Base-by-base conservation (phyloP, 2,797 vertebrate species). In the Novumbra hubbsi region DNA sequence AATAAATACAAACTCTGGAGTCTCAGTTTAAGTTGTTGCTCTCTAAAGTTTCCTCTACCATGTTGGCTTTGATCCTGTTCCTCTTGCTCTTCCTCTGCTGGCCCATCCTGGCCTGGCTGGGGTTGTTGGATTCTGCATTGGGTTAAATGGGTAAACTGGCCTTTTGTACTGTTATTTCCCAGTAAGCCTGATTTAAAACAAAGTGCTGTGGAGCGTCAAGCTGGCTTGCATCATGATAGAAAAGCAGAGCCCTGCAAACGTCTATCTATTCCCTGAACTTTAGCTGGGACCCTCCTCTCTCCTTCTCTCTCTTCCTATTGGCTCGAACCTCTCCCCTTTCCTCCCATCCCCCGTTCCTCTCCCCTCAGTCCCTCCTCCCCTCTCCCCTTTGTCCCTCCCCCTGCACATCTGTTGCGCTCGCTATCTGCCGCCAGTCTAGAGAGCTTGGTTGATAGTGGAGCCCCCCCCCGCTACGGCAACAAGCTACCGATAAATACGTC, bases 381-480 rank as follows among this genome's bases (percentile, higher is more conserved):
- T 70, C 52, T 38, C 74, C 74, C 68, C 60, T 76, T 50, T 67
- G 28, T 34, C 30, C 21, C 71, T 49, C 67, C 8, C 67, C 73
- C 34, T 73, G 60, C 70, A 81, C 70, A 70, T 83, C 71, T 84
- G 81, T 84, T 84, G 50, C 83, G n/a, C 80, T 84, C 71, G 70
- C 70, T 50, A 15, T 67, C 73, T 45, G 69, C 45, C 55, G 6
- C 27, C 62, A 14, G 55, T 48, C 57, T 28, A 34, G 30, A 11
- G 32, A 8, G 19, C 15, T 17, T 19, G 49, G 17, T 72, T 81
- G 41, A 45, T 45, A 75, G 69, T 3, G 5, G 70, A 32, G 62
- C 50, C 57, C 68, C 57, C 60, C 73, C 50, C 49, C 70, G 57
- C 11, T 8, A 2, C 21, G 77, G 55, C 45, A 30, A 17, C 65